Conservation (phyloP, 2,113 vertebrate genomes). For the Corydoras maculifer region DNA sequence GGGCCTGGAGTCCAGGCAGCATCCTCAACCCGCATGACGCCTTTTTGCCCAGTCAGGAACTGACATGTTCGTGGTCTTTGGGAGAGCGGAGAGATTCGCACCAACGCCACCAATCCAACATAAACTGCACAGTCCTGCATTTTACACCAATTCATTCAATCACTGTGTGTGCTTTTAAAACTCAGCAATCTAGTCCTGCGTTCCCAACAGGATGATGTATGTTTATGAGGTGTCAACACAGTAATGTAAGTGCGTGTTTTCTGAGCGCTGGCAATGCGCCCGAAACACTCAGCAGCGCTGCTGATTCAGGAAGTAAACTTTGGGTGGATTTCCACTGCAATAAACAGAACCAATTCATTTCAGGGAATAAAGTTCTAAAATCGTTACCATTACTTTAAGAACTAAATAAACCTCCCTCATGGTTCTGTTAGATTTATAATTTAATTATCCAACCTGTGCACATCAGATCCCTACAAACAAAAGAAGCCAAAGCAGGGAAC, state of each 20-base stretch:
- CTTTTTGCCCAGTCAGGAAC: not conserved
- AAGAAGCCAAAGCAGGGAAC: no score
- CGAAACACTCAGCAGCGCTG: conserved; percentile 4
- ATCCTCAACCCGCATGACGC: not conserved
- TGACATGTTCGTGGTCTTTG: not conserved
- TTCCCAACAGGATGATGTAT: not conserved
- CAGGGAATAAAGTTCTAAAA: no score
- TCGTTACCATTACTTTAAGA: no score
- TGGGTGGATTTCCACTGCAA: no score
- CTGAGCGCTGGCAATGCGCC: not conserved
- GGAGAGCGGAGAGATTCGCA: not conserved
- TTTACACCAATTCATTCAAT: conserved; percentile 7
- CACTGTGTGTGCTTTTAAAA: not conserved
- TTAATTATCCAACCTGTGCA: no score
- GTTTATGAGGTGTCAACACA: not conserved
- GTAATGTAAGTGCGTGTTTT: not conserved
- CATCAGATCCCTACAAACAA: no score
- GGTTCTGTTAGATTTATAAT: no score
- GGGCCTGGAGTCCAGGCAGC: conserved; percentile 2
- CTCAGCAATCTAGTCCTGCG: not conserved
- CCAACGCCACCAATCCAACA: not conserved
- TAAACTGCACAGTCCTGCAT: not conserved
- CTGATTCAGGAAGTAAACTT: conserved; percentile 3
- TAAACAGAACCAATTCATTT: no score
- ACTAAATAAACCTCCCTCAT: no score